These are phyloP conservation scores for Tribolium freemani DNA, from an alignment of 2,888 invertebrate species.

Conservation along the genomic window DNA sequence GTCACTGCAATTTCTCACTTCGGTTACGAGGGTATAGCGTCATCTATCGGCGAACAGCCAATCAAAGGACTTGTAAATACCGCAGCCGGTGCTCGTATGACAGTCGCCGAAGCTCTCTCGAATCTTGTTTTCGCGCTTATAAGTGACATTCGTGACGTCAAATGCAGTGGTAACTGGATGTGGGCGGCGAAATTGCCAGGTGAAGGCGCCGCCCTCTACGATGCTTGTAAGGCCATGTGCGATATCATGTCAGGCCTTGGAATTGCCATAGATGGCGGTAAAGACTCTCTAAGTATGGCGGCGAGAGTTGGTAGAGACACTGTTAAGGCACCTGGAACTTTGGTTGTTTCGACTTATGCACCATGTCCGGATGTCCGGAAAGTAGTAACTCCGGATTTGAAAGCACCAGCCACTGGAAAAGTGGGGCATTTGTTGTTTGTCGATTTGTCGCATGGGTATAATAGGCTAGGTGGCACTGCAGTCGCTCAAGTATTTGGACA, in stretches of 20 bases:
- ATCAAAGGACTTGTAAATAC: constrained; percentile 91
- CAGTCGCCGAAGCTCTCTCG: constrained; percentile 93
- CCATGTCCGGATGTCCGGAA: constrained; percentile 92
- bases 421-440: constrained; percentile 82
- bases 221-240: constrained; percentile 92
- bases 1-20: constrained; percentile 90
- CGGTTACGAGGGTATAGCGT: constrained; percentile 88
- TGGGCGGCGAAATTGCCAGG: constrained; percentile 97
- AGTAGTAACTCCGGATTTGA: constrained; percentile 92
- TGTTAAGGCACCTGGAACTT: constrained; percentile 86
- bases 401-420: constrained; percentile 74
- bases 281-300: constrained; percentile 98
- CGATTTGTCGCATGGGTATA: constrained; percentile 80
- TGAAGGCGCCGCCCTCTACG: constrained; percentile 90
- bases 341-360: constrained; percentile 97
- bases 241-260: constrained; percentile 84
- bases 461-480: constrained; percentile 91
- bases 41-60: constrained; percentile 97
- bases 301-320: constrained; percentile 82
- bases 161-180: constrained; percentile 99
- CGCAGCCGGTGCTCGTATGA: constrained; percentile 91
- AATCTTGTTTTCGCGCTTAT: constrained; percentile 88
- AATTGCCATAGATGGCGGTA: constrained; percentile 95
- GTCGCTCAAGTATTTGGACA: constrained; percentile 92
- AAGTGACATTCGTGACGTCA: constrained; percentile 84